phyloP scores from a whole-genome alignment of 2,113 vertebrate species.

The Hyperoodon ampullatus region DNA sequence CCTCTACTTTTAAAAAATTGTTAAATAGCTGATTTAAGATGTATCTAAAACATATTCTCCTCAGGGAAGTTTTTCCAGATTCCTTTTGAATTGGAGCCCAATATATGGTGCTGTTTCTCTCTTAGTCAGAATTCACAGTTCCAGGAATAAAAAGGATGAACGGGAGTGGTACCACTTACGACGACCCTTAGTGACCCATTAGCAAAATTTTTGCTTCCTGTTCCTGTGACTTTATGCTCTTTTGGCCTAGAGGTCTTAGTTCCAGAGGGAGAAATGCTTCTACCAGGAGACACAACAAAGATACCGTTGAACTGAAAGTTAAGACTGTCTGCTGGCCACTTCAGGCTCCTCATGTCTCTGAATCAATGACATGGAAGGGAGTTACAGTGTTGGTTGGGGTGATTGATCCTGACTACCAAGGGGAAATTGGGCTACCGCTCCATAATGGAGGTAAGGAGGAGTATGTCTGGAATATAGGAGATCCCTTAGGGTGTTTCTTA shows the following conservation, averaged over 20 bases:
- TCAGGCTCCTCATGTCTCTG: background rate
- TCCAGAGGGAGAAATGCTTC: background rate
- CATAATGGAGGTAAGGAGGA: background rate
- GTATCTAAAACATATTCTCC: background rate
- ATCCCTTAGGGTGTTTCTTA: background rate
- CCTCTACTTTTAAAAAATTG: background rate
- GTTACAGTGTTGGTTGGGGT: background rate
- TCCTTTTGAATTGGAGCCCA: background rate
- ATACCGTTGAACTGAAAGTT: background rate
- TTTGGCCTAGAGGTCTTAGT: background rate
- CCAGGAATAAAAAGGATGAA: background rate
- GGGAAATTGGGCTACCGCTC: background rate
- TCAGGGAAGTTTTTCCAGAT: background rate
- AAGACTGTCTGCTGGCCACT: background rate
- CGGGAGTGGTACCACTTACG: background rate
- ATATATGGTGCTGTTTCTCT: background rate
- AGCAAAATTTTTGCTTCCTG: background rate
- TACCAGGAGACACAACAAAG: background rate
- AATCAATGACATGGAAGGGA: background rate
- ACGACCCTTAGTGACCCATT: background rate
- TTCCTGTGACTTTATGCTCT: background rate
- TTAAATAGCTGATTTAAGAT: background rate
- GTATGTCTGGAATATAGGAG: background rate
- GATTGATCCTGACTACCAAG: background rate
- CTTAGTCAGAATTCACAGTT: background rate